phyloP scores from a whole-genome alignment of 2,113 vertebrate species.

The Tonatia bakeri region DNA sequence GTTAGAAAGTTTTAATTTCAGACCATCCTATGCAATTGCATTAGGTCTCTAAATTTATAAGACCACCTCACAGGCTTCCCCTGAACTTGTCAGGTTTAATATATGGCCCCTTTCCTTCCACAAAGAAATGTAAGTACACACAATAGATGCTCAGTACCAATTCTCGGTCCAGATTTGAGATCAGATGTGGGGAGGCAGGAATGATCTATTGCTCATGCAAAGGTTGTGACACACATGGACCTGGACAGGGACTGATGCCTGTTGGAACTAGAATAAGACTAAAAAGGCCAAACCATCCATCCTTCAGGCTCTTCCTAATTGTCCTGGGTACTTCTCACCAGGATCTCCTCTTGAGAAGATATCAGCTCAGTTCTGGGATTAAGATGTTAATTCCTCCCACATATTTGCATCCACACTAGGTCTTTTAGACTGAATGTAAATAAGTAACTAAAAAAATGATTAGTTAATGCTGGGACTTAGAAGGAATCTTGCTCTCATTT shows the following conservation, averaged over 20 bases:
- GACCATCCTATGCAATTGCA: too few species aligned
- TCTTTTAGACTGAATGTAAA: background rate
- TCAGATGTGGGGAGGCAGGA: background rate
- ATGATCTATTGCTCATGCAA: background rate
- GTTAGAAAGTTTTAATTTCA: too few species aligned
- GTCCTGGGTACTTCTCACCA: background rate
- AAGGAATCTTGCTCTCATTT: conserved; percentile 5
- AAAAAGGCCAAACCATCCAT: background rate
- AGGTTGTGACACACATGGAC: background rate
- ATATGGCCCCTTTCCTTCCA: too few species aligned
- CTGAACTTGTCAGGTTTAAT: too few species aligned
- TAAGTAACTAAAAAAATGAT: background rate
- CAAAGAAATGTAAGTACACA: background rate
- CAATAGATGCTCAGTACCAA: background rate
- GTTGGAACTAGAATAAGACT: background rate
- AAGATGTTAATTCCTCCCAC: background rate
- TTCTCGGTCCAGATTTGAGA: background rate
- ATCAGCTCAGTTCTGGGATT: background rate
- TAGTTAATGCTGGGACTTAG: background rate
- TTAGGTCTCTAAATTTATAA: too few species aligned
- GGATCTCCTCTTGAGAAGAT: background rate
- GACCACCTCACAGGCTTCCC: too few species aligned
- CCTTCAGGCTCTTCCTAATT: background rate
- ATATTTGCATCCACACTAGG: background rate
- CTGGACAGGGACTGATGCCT: background rate